These are phyloP conservation scores for Taenaris catops DNA, from an alignment of 2,888 invertebrate genomes.

Conservation along the genomic window DNA sequence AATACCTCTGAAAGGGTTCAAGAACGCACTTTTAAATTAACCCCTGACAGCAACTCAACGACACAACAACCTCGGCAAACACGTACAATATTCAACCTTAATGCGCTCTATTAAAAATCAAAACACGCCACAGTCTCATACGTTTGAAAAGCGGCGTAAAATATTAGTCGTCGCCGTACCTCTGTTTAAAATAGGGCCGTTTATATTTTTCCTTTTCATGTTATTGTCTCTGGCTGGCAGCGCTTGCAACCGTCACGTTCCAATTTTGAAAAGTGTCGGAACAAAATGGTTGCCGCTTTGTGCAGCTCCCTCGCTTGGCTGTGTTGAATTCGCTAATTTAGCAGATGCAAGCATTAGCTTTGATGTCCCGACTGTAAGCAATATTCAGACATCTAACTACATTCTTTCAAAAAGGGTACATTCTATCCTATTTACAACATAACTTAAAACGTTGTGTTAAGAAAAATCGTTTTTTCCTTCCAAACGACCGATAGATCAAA, in stretches of 20 bases:
- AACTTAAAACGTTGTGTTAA: too few relatives aligned
- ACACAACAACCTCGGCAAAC: conserved; percentile 33
- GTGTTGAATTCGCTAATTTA: conserved; percentile 65
- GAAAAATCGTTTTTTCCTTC: too few relatives aligned
- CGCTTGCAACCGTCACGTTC: conserved; percentile 80
- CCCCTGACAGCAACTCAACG: conserved; percentile 46
- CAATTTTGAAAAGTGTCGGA: conserved; percentile 80
- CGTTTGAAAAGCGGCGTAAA: conserved; percentile 46
- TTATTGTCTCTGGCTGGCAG: conserved; percentile 76
- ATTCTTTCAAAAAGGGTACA: conserved; percentile 19
- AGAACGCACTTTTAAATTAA: conserved; percentile 80
- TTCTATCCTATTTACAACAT: conserved; percentile 17
- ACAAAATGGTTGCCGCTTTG: conserved; percentile 78
- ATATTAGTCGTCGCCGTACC: conserved; percentile 55
- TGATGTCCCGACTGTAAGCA: conserved; percentile 45
- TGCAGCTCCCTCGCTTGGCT: conserved; percentile 50
- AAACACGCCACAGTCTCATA: conserved; percentile 37
- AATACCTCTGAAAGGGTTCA: conserved; percentile 80
- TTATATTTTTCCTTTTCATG: conserved; percentile 80
- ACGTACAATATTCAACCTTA: conserved; percentile 45
- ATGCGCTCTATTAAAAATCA: conserved; percentile 14
- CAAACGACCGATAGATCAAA: too few relatives aligned
- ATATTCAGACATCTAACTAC: conserved; percentile 23
- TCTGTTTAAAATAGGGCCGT: conserved; percentile 75
- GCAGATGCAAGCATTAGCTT: conserved; percentile 64